These are phyloP conservation scores for Branchinecta lindahli DNA, from an alignment of 1,140 invertebrate genomes.

Conservation along the genomic window DNA sequence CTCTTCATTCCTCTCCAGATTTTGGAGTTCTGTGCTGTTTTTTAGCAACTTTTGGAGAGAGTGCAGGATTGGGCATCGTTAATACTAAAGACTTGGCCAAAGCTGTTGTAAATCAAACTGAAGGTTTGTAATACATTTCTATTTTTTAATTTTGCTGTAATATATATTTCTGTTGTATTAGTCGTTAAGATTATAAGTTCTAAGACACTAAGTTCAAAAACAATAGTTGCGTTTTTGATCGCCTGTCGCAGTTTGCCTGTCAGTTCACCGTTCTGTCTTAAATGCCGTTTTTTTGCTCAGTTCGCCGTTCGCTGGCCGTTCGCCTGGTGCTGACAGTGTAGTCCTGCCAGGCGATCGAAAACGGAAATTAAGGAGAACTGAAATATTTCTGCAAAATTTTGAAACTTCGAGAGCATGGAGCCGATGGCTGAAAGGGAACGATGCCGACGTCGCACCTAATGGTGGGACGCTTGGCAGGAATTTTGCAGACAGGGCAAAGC, in stretches of 20 bases:
- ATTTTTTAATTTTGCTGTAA: background rate
- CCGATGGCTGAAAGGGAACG: no score
- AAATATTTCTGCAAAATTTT: no score
- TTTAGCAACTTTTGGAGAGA: background rate
- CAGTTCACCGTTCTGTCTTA: background rate
- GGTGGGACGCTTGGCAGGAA: no score
- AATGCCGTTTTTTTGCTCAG: background rate
- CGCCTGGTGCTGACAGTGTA: no score
- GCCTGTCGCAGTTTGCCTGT: background rate
- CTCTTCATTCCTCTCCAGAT: conserved; percentile 1
- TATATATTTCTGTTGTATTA: background rate
- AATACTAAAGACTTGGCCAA: background rate
- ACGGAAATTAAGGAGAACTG: no score
- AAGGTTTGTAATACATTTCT: background rate
- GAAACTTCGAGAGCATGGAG: no score
- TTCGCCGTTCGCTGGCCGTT: background rate
- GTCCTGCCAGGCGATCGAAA: no score
- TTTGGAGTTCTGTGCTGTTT: background rate
- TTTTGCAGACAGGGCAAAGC: no score
- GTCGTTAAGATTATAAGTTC: background rate
- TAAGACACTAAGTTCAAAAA: background rate
- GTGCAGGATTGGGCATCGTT: background rate
- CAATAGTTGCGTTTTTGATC: background rate
- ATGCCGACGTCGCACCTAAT: no score
- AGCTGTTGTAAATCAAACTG: background rate